Evolutionary conservation across 2,113 vertebrate genomes (phyloP).

Genomic region (Corynorhinus townsendii): DNA sequence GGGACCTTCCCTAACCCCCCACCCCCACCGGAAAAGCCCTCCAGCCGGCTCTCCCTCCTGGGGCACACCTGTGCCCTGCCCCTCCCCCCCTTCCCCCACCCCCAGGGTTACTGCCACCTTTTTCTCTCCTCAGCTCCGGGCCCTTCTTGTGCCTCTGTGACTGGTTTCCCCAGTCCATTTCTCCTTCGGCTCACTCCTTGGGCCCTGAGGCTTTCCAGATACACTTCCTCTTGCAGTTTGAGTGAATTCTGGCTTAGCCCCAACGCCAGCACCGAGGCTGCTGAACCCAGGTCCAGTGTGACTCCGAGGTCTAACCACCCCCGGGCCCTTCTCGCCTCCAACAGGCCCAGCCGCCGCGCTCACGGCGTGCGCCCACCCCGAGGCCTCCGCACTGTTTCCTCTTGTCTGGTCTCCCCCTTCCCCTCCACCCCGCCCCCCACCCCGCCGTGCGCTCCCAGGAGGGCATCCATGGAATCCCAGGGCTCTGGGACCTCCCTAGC

Average conservation of each 20-base stretch:
- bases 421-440: too few relatives aligned
- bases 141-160: neutral
- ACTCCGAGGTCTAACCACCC: too few relatives aligned
- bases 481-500: neutral
- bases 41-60: too few relatives aligned
- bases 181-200: neutral
- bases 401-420: neutral
- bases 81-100: too few relatives aligned
- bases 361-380: rapidly evolving
- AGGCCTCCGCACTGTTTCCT: neutral
- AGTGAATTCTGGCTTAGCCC: too few relatives aligned
- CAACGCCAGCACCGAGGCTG: too few relatives aligned
- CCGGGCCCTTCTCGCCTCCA: too few relatives aligned
- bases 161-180: neutral
- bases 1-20: too few relatives aligned
- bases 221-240: neutral
- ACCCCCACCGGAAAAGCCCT: neutral
- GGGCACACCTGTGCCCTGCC: neutral
- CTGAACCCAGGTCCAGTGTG: too few relatives aligned
- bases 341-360: neutral
- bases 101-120: too few relatives aligned
- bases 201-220: neutral
- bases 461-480: rapidly evolving
- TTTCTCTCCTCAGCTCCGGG: neutral
- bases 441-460: neutral